A percentile compares a stretch with the other conserved stretches of the same genome.
Evolutionary conservation across 1,140 invertebrate species (phyloP).

Genomic region (Pogonomyrmex barbatus): DNA sequence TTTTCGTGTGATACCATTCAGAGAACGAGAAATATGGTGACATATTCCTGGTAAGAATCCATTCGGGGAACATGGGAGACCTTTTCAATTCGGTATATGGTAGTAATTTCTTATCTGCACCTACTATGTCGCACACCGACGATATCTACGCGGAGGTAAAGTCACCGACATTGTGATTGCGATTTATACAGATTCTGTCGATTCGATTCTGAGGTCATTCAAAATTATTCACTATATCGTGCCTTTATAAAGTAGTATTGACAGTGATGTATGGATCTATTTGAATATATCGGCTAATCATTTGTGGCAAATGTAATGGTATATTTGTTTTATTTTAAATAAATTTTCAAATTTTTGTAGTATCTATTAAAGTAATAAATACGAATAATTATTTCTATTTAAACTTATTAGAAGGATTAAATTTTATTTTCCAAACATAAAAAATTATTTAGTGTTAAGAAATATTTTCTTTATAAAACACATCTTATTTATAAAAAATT

Average conservation of each 20-base stretch:
- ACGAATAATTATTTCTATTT: background rate
- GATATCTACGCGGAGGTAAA: constrained; percentile 39
- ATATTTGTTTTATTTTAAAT: background rate
- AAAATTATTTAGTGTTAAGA: background rate
- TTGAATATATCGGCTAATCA: constrained; percentile 16
- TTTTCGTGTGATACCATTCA: constrained; percentile 21
- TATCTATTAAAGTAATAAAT: background rate
- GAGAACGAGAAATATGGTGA: constrained; percentile 55
- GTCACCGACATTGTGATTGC: constrained; percentile 57
- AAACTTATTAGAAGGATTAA: background rate
- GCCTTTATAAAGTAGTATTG: constrained; percentile 44
- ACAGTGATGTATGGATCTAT: background rate
- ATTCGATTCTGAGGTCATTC: constrained; percentile 49
- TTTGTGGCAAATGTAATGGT: background rate
- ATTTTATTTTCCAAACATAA: background rate
- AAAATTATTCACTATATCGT: constrained; percentile 27
- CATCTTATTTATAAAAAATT: background rate
- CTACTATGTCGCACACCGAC: constrained; percentile 42
- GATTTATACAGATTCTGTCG: constrained; percentile 59
- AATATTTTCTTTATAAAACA: background rate
- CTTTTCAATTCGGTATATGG: constrained; percentile 55
- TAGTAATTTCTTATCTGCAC: constrained; percentile 61
- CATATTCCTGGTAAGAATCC: constrained; percentile 62
- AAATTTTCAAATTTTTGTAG: background rate
- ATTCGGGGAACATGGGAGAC: constrained; percentile 47